A percentile compares a stretch with the other conserved stretches of the same genome.
Conservation (phyloP, 2,797 vertebrate genomes). For the Enteromius fasciolatus region DNA sequence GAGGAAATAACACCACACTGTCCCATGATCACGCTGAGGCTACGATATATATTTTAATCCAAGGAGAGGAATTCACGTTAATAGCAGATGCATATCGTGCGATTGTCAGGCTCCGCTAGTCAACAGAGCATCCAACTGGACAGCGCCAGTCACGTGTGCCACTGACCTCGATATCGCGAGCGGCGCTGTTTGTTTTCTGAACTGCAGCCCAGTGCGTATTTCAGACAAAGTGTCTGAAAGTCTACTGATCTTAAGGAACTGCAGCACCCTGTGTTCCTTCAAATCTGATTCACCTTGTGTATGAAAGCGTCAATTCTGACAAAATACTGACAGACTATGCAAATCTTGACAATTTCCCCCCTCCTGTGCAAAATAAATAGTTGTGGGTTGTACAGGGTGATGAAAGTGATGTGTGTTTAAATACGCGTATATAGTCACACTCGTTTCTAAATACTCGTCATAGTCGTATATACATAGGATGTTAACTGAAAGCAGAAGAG, state of each 20-base stretch:
- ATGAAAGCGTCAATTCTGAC: neutral
- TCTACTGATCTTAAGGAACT: neutral
- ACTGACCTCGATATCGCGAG: constrained; percentile 28
- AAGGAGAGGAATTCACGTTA: constrained; percentile 11
- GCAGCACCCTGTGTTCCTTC: neutral
- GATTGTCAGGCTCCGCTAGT: constrained; percentile 26
- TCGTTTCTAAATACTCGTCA: too few species aligned
- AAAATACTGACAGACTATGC: too few species aligned
- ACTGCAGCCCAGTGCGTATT: neutral
- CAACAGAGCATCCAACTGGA: constrained; percentile 47
- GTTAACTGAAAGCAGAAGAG: neutral
- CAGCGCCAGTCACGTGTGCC: constrained; percentile 42
- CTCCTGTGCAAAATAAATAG: neutral
- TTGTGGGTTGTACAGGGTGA: neutral
- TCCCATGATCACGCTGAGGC: constrained; percentile 77
- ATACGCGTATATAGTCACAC: too few species aligned
- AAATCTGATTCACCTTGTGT: neutral
- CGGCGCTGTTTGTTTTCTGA: neutral
- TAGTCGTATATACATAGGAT: neutral
- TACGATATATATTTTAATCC: neutral
- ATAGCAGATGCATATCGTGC: constrained; percentile 29
- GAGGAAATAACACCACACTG: constrained; percentile 97
- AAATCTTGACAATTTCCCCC: neutral
- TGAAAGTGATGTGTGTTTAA: neutral
- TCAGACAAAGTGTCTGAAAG: neutral